Base-by-base conservation (phyloP, 1,140 invertebrate genomes). In the Ctenoplectra terminalis region DNA sequence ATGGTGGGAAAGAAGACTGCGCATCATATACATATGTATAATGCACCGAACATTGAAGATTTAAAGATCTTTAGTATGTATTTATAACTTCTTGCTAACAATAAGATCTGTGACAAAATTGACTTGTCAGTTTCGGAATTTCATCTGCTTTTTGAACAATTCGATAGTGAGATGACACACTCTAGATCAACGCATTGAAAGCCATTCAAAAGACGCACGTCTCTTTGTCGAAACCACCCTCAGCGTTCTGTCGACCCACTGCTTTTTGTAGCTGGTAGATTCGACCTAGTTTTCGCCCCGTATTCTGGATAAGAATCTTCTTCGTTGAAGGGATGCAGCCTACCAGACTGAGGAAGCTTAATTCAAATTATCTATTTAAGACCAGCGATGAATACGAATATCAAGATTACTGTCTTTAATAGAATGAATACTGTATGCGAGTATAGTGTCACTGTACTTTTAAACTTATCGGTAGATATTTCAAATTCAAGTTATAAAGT, bases 181-280 rank as follows among this genome's bases (percentile, higher is more conserved):
- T 43, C 79, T 60, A 40, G 46, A 29, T 64, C 20, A 43, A n/a
- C 50, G 37, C 52, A 13, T 67, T 43, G 31, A 34, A 67, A 64
- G 52, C 29, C 34, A 56, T 81, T 76, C 61, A 81, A 81, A 76
- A 76, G 79, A 60, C 73, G 26, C 63, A 50, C 43, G 50, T 37
- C 63, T 72, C 63, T 75, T 81, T 81, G 63, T 81, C 63, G 52
- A 34, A 50, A 52, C 40, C 52, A 50, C 79, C 60, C 43, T 67
- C 79, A 37, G n/a, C 50, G 58, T 72, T 29, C 71, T 43, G n/a
- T 23, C 50, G 17, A 66, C 50, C 72, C 13, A 58, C 31, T 81
- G 63, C 72, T 75, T 67, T 67, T 76, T 60, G 48, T 60, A 34
- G 23, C 72, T 26, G 72, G 23, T 52, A 48, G 46, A 43, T 67